A percentile compares a stretch with the other conserved stretches of the same genome.
Conservation (phyloP, 2,797 vertebrate species). For the Anomalospiza imberbis region DNA sequence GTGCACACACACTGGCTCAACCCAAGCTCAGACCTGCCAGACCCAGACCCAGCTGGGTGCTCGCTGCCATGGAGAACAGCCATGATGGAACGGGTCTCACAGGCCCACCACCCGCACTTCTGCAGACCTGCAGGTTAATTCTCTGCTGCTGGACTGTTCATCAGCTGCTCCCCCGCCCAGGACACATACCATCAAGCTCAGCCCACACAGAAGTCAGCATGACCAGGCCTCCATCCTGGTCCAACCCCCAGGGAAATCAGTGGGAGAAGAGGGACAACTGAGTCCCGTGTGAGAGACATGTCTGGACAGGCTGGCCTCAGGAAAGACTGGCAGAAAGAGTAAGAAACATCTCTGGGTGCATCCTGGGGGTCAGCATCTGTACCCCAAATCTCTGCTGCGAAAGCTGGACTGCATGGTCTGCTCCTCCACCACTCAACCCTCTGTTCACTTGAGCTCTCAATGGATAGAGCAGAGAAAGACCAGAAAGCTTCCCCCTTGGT, state of each 20-base stretch:
- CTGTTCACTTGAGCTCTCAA: neutral
- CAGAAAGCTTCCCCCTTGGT: neutral
- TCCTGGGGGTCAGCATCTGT: neutral
- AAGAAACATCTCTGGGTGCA: neutral
- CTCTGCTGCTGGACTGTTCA: neutral
- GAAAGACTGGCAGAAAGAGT: neutral
- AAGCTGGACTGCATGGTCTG: neutral
- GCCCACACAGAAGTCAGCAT: neutral
- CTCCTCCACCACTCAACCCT: neutral
- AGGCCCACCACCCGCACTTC: neutral
- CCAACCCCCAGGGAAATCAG: neutral
- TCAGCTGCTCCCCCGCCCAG: neutral
- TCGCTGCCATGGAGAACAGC: neutral
- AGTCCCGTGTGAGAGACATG: neutral
- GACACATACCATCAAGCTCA: neutral
- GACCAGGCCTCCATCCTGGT: neutral
- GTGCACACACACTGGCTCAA: neutral
- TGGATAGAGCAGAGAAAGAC: neutral
- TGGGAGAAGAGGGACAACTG: neutral
- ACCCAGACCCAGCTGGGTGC: neutral
- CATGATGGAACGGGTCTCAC: neutral
- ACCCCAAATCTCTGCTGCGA: neutral
- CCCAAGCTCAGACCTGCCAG: neutral
- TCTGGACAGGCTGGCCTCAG: neutral
- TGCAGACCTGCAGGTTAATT: neutral